Conservation (phyloP, 2,888 invertebrate species). For the Mantis religiosa region DNA sequence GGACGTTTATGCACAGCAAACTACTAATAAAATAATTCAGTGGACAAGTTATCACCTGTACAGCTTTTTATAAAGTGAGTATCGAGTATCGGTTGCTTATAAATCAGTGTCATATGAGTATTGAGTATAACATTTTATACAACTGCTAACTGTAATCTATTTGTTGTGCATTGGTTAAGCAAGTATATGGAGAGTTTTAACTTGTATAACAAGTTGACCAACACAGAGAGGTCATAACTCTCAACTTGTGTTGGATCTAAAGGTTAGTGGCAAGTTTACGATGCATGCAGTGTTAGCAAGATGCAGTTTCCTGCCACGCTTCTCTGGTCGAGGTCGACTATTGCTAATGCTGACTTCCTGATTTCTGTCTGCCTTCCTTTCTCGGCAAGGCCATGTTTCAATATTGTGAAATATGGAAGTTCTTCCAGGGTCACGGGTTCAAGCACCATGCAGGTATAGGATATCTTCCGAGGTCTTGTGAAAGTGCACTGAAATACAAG, state of each 20-base stretch:
- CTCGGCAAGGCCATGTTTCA: not conserved
- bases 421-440: not conserved
- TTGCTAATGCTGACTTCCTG: not conserved
- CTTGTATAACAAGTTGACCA: too few relatives aligned
- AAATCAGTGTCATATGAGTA: too few relatives aligned
- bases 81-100: too few relatives aligned
- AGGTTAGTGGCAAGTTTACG: not conserved
- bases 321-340: not conserved
- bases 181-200: too few relatives aligned
- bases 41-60: too few relatives aligned
- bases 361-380: not conserved
- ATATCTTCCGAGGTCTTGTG: not conserved
- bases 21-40: too few relatives aligned
- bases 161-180: too few relatives aligned
- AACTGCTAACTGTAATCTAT: too few relatives aligned
- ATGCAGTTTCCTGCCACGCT: not conserved
- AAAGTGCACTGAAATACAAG: not conserved
- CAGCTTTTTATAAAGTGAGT: too few relatives aligned
- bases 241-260: not conserved
- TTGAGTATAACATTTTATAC: too few relatives aligned
- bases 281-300: not conserved
- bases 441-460: not conserved
- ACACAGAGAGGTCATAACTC: not conserved
- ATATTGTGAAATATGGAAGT: not conserved
- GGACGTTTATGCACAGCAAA: too few relatives aligned